Percentiles rank a stretch among this genome's conserved stretches.
These are phyloP conservation scores for Diadema setosum DNA, from an alignment of 35 echinoderm and acorn worm species.

Conservation along the genomic window DNA sequence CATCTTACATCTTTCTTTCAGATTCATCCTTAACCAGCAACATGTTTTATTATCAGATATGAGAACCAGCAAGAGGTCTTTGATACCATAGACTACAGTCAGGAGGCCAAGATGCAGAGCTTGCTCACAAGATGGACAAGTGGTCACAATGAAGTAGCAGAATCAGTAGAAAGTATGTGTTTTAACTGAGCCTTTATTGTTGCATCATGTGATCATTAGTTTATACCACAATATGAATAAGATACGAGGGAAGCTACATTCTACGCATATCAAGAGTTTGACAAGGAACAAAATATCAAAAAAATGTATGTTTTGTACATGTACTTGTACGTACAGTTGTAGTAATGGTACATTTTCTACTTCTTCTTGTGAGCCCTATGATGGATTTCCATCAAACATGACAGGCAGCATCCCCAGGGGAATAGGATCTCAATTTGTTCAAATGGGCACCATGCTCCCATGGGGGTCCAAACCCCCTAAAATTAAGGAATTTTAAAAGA, in stretches of 20 bases:
- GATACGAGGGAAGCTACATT: too few species aligned
- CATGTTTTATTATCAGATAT: not conserved
- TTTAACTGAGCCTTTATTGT: not conserved
- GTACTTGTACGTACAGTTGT: not conserved
- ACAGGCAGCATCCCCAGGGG: too few species aligned
- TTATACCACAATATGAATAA: too few species aligned
- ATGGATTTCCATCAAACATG: too few species aligned
- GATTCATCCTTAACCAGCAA: not conserved
- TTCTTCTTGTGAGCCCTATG: too few species aligned
- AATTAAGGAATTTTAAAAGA: too few species aligned
- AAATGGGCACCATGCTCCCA: too few species aligned
- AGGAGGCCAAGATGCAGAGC: not conserved
- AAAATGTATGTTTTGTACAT: not conserved
- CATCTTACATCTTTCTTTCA: not conserved
- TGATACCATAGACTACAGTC: conserved; percentile 15
- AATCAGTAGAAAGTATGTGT: not conserved
- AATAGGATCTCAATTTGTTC: too few species aligned
- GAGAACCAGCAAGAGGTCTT: conserved; percentile 8
- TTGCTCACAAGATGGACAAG: conserved; percentile 15
- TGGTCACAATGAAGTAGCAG: not conserved
- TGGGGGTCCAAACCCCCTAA: too few species aligned
- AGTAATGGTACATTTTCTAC: not conserved
- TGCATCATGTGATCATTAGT: not conserved
- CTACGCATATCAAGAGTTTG: too few species aligned
- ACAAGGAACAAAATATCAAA: too few species aligned